Evolutionary conservation across 2,113 vertebrate species (phyloP).

Genomic region (Odocoileus virginianus): DNA sequence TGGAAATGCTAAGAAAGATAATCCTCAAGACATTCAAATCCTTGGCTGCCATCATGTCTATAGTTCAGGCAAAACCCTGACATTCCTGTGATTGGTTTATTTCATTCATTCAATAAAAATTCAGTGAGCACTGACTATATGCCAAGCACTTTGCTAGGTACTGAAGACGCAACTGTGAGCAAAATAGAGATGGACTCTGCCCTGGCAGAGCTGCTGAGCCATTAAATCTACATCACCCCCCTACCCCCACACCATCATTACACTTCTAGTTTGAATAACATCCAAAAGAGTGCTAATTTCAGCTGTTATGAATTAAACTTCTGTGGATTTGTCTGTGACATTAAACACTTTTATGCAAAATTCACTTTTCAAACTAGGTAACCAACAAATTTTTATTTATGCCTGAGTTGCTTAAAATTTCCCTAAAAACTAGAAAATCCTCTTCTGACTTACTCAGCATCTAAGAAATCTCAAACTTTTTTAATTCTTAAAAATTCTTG

Average conservation of each 20-base stretch:
- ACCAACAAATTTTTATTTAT: not conserved
- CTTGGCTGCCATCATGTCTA: not conserved
- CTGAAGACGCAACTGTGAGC: not conserved
- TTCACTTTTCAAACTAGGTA: not conserved
- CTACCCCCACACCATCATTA: not conserved
- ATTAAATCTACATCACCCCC: not conserved
- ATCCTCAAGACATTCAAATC: not conserved
- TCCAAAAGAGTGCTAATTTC: not conserved
- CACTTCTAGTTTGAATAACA: not conserved
- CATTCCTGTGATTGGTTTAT: not conserved
- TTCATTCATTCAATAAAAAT: not conserved
- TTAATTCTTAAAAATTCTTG: not conserved
- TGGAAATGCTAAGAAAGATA: not conserved
- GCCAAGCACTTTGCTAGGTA: not conserved
- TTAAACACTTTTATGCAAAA: constrained; percentile 7
- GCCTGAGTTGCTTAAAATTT: not conserved
- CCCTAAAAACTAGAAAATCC: not conserved
- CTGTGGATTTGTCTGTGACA: not conserved
- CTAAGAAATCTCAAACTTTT: not conserved
- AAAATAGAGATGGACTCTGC: not conserved
- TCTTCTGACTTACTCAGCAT: not conserved
- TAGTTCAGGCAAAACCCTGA: not conserved
- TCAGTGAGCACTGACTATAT: not conserved
- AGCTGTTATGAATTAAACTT: not conserved
- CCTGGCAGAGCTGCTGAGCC: not conserved